Conservation (phyloP, 2,797 vertebrate species). For the Choloepus didactylus region DNA sequence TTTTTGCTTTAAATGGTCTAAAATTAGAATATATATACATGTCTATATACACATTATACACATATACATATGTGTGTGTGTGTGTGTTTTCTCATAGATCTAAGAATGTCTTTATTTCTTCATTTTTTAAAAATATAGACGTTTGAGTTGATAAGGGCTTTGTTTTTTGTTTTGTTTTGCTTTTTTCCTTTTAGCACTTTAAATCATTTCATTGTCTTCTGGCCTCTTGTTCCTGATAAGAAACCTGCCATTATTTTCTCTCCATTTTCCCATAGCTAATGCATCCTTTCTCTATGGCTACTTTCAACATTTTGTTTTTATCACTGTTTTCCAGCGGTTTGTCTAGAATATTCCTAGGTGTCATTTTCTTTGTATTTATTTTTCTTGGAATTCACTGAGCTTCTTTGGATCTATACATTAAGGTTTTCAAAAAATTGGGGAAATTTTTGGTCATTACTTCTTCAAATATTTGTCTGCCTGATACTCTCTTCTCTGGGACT, state of each 20-base stretch:
- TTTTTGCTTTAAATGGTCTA: constrained; percentile 59
- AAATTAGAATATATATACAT: background rate
- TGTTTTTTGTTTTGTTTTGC: background rate
- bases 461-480: background rate
- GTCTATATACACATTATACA: no score
- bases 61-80: no score
- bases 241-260: background rate
- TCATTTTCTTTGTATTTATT: background rate
- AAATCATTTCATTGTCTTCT: constrained; percentile 8
- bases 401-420: background rate
- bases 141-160: background rate
- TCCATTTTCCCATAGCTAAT: background rate
- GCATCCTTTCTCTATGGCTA: background rate
- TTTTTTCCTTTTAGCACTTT: background rate
- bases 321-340: background rate
- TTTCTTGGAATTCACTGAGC: background rate
- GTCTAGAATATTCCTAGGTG: background rate
- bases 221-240: background rate
- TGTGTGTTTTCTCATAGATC: constrained; percentile 13
- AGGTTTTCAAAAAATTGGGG: constrained; percentile 37
- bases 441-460: background rate
- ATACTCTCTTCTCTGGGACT: background rate
- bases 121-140: constrained; percentile 41
- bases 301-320: background rate
- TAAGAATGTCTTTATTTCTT: constrained; percentile 6